Evolutionary conservation across 2,888 invertebrate genomes (phyloP).

Genomic region (Phragmatobia fuliginosa): DNA sequence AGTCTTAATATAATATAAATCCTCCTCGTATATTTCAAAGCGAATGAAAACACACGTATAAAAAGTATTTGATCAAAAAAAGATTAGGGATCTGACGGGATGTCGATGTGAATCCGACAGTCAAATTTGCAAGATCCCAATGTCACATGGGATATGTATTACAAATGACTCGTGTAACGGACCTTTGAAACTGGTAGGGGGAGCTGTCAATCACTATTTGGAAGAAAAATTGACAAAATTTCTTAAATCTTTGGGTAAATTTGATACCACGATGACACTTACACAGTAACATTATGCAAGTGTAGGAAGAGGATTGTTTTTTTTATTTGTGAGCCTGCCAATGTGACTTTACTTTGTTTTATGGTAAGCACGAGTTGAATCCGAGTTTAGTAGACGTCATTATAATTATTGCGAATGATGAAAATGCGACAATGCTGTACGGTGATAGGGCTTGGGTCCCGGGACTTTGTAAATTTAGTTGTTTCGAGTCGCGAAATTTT

Average conservation of each 20-base stretch:
- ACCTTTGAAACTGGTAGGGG: neutral
- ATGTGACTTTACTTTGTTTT: too few relatives aligned
- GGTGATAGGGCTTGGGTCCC: too few relatives aligned
- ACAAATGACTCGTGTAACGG: neutral
- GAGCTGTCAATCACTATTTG: neutral
- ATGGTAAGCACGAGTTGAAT: too few relatives aligned
- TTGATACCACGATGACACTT: neutral
- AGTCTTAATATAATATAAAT: too few relatives aligned
- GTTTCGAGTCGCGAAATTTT: too few relatives aligned
- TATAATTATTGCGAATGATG: too few relatives aligned
- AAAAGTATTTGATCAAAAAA: neutral
- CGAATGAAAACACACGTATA: neutral
- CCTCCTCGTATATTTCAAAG: neutral
- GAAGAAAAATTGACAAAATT: neutral
- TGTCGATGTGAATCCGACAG: slow-evolving; percentile 11
- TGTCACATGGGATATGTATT: slow-evolving; percentile 4
- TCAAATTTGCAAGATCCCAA: slow-evolving; percentile 6
- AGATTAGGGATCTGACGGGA: neutral
- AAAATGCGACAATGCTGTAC: too few relatives aligned
- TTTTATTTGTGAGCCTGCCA: too few relatives aligned
- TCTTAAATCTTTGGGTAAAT: neutral
- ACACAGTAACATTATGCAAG: too few relatives aligned
- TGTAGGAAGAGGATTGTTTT: too few relatives aligned
- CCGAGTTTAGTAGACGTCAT: too few relatives aligned
- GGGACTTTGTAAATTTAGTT: too few relatives aligned